phyloP scores from a whole-genome alignment of 1,140 invertebrate genomes.

The Drosophila varians region DNA sequence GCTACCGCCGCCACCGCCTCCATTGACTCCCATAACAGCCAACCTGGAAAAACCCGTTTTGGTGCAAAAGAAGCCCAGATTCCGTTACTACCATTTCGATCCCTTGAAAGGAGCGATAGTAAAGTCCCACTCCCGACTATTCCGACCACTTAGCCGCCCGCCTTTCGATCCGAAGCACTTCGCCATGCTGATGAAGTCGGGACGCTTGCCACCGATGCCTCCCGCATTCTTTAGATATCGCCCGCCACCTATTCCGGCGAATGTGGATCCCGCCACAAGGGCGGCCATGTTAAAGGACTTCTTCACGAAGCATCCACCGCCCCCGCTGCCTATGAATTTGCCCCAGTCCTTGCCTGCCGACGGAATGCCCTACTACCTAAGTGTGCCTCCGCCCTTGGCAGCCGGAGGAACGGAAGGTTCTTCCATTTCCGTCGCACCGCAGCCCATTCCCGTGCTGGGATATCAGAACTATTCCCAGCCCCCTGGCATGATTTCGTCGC shows the following conservation, averaged over 20 bases:
- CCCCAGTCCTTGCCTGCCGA: conserved; percentile 9
- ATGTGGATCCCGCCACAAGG: conserved; percentile 41
- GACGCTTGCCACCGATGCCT: conserved; percentile 42
- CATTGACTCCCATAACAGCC: conserved; percentile 36
- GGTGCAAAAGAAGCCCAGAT: conserved; percentile 60
- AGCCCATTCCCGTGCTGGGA: conserved; percentile 14
- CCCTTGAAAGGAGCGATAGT: conserved; percentile 43
- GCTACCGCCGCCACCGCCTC: conserved; percentile 53
- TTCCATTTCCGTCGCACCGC: conserved; percentile 16
- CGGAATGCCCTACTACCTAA: conserved; percentile 34
- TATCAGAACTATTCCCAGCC: conserved; percentile 19
- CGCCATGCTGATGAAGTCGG: conserved; percentile 65
- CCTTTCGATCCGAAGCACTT: conserved; percentile 69
- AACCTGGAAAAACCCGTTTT: conserved; percentile 54
- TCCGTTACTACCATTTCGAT: conserved; percentile 62
- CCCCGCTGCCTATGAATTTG: conserved; percentile 33
- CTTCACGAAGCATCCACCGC: conserved; percentile 65
- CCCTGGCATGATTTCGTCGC: conserved; percentile 2
- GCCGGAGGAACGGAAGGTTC: background rate
- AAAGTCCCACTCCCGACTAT: conserved; percentile 24
- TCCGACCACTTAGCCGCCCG: conserved; percentile 22
- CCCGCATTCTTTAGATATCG: conserved; percentile 46
- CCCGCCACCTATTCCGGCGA: conserved; percentile 46
- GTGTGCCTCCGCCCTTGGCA: conserved; percentile 35
- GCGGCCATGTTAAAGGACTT: conserved; percentile 58